Evolutionary conservation across 1,140 invertebrate species (phyloP).

Genomic region (Pseudachorutes palmiensis): DNA sequence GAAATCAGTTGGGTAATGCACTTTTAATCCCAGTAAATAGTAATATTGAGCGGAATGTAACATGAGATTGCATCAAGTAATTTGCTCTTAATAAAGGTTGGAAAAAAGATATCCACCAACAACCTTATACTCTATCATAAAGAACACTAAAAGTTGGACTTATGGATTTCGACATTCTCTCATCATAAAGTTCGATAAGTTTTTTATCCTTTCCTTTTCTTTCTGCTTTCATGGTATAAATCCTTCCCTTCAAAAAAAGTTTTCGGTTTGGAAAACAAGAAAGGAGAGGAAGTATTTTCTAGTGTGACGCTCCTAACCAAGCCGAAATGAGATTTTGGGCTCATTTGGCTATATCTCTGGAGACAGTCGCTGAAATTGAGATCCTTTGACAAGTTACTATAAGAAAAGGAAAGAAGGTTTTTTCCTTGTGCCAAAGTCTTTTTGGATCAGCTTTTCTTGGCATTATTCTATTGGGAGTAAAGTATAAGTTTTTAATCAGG

Average conservation of each 20-base stretch:
- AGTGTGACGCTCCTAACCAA: too few species aligned
- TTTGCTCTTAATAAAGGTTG: background rate
- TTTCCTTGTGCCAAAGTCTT: background rate
- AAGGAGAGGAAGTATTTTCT: too few species aligned
- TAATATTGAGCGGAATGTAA: too few species aligned
- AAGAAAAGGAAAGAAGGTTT: background rate
- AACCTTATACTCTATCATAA: too few species aligned
- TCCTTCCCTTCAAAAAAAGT: background rate
- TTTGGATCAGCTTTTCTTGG: background rate
- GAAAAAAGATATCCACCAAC: background rate
- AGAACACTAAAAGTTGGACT: background rate
- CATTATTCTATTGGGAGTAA: background rate
- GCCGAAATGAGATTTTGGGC: too few species aligned
- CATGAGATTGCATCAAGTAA: background rate
- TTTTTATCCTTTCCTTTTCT: background rate
- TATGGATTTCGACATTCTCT: background rate
- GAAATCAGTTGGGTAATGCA: background rate
- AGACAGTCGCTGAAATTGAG: background rate
- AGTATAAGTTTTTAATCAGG: background rate
- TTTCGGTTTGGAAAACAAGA: background rate
- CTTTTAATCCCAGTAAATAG: background rate
- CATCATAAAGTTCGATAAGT: constrained; percentile 14
- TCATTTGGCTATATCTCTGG: background rate
- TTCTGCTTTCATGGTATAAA: background rate
- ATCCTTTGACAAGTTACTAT: background rate